Conservation (phyloP, 2,797 vertebrate species). For the Crossoptilon crossoptilon region DNA sequence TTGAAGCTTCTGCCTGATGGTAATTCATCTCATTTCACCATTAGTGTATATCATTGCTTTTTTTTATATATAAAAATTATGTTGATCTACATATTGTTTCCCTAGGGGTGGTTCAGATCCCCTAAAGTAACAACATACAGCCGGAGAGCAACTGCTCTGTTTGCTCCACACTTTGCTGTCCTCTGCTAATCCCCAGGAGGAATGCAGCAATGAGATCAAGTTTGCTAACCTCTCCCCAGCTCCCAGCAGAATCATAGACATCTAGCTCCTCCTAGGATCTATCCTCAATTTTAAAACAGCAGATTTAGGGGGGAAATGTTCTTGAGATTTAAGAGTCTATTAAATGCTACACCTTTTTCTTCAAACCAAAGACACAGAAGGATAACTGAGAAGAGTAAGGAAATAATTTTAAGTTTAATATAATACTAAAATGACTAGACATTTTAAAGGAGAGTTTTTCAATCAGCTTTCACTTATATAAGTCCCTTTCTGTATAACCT, state of each 20-base stretch:
- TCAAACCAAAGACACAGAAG: neutral
- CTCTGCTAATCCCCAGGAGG: neutral
- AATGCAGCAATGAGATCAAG: neutral
- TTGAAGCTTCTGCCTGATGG: slow-evolving; percentile 29
- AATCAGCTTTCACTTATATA: slow-evolving; percentile 48
- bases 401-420: slow-evolving; percentile 33
- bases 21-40: slow-evolving; percentile 52
- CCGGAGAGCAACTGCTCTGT: neutral
- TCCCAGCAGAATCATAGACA: neutral
- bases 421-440: slow-evolving; percentile 7
- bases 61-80: slow-evolving; percentile 26
- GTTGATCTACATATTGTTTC: neutral
- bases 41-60: neutral
- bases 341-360: neutral
- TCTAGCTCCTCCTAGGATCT: neutral
- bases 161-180: neutral
- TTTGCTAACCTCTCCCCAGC: neutral
- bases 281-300: neutral
- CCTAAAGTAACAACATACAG: neutral
- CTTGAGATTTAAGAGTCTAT: neutral
- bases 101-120: neutral
- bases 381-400: slow-evolving; percentile 17
- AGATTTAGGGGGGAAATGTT: neutral
- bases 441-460: slow-evolving; percentile 36
- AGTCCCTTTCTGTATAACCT: slow-evolving; percentile 44